These are phyloP conservation scores for Macquaria ambigua DNA, from an alignment of 2,113 vertebrate genomes.

Conservation along the genomic window DNA sequence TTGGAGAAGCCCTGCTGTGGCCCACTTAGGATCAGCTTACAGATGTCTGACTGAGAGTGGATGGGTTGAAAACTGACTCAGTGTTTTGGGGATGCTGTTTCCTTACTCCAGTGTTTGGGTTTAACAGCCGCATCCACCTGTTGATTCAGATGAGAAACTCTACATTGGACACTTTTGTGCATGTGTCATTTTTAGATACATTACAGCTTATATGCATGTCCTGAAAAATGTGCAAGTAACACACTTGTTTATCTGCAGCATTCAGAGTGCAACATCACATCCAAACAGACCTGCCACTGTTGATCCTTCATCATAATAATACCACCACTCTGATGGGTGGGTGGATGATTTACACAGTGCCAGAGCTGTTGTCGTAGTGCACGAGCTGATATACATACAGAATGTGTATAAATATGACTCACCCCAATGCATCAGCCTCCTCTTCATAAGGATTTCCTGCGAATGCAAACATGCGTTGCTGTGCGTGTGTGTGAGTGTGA, in stretches of 20 bases:
- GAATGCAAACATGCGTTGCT: background rate
- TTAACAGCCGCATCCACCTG: slow-evolving; percentile 22
- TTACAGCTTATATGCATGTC: slow-evolving; percentile 3
- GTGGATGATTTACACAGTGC: slow-evolving; percentile 45
- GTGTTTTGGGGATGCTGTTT: slow-evolving; percentile 22
- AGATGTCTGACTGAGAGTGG: slow-evolving; percentile 35
- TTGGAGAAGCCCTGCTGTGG: slow-evolving; percentile 43
- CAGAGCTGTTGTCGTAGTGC: slow-evolving; percentile 18
- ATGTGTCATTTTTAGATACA: slow-evolving; percentile 8
- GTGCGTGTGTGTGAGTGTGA: slow-evolving; percentile 24
- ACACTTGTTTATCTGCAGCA: background rate
- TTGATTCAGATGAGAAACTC: background rate
- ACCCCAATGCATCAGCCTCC: slow-evolving; percentile 31
- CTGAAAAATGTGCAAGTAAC: slow-evolving; percentile 8
- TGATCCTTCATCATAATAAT: slow-evolving; percentile 37
- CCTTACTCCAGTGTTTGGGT: slow-evolving; percentile 32
- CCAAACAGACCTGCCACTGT: slow-evolving; percentile 7
- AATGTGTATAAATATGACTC: slow-evolving; percentile 49
- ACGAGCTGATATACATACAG: slow-evolving; percentile 13
- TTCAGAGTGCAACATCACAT: background rate
- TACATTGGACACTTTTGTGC: background rate
- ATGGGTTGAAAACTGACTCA: slow-evolving; percentile 29
- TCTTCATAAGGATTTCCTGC: slow-evolving; percentile 31
- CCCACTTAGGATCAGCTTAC: slow-evolving; percentile 56
- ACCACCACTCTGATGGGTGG: slow-evolving; percentile 32